Conservation (phyloP, 2,113 vertebrate genomes). For the Muntiacus muntjak region DNA sequence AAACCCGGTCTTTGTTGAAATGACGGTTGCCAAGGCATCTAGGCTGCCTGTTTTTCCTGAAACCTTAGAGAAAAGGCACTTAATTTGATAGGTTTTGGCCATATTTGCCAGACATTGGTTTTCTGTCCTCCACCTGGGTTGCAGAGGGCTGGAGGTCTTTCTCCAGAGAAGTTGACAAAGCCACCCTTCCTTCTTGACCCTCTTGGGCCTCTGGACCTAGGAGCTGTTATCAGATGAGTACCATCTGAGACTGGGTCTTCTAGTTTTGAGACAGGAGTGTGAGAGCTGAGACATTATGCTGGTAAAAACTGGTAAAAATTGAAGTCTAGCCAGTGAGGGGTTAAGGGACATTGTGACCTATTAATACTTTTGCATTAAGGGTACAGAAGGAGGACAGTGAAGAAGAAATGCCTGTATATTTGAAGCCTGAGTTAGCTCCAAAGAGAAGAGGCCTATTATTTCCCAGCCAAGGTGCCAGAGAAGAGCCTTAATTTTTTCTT, state of each 20-base stretch:
- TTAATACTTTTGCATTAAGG: not conserved
- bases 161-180: not conserved
- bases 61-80: not conserved
- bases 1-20: not conserved
- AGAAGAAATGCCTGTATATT: not conserved
- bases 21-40: not conserved
- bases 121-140: not conserved
- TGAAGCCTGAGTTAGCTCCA: not conserved
- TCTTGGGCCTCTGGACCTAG: not conserved
- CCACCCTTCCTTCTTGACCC: not conserved
- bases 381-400: not conserved
- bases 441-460: not conserved
- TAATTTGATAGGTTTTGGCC: not conserved
- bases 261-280: not conserved
- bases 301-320: not conserved
- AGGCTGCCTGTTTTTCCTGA: not conserved
- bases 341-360: not conserved
- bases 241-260: not conserved
- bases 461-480: not conserved
- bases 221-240: not conserved
- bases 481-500: not conserved
- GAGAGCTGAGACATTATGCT: not conserved
- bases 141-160: not conserved
- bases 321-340: not conserved
- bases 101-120: not conserved